Evolutionary conservation across 2,888 invertebrate genomes (phyloP).

Genomic region (Cheilosia vulpina): DNA sequence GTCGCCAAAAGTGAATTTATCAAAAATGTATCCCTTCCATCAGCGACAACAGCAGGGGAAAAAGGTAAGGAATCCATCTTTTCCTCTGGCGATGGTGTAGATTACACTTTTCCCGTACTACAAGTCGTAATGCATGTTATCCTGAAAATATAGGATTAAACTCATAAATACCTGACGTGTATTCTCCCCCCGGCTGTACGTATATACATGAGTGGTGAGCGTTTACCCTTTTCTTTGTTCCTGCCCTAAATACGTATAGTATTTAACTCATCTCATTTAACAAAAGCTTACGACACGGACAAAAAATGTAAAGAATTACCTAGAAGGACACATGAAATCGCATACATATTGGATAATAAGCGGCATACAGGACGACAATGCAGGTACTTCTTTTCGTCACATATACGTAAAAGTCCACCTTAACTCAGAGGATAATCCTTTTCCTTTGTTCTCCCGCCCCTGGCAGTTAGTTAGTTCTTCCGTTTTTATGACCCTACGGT

Average conservation of each 20-base stretch:
- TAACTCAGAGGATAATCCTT: constrained; percentile 37
- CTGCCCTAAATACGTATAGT: constrained; percentile 19
- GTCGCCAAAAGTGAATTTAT: constrained; percentile 60
- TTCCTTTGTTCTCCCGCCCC: constrained; percentile 18
- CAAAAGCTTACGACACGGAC: constrained; percentile 42
- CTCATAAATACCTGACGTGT: constrained; percentile 71
- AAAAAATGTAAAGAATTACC: constrained; percentile 35
- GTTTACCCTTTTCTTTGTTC: constrained; percentile 27
- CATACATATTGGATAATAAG: constrained; percentile 35
- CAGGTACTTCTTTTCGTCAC: constrained; percentile 26
- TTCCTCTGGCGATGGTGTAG: neutral
- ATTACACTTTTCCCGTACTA: neutral
- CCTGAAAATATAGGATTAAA: constrained; percentile 73
- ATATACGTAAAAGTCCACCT: constrained; percentile 29
- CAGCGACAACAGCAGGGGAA: neutral
- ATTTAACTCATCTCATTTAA: constrained; percentile 38
- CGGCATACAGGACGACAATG: constrained; percentile 12
- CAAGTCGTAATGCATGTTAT: constrained; percentile 61
- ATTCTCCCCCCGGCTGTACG: constrained; percentile 14
- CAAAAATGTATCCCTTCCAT: constrained; percentile 51
- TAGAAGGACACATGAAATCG: constrained; percentile 33
- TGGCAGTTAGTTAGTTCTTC: constrained; percentile 11
- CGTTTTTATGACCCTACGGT: constrained; percentile 28
- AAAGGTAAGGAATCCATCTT: constrained; percentile 21
- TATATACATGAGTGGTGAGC: neutral